Base-by-base conservation (phyloP, 2,113 vertebrate species). In the Tachysurus fulvidraco region DNA sequence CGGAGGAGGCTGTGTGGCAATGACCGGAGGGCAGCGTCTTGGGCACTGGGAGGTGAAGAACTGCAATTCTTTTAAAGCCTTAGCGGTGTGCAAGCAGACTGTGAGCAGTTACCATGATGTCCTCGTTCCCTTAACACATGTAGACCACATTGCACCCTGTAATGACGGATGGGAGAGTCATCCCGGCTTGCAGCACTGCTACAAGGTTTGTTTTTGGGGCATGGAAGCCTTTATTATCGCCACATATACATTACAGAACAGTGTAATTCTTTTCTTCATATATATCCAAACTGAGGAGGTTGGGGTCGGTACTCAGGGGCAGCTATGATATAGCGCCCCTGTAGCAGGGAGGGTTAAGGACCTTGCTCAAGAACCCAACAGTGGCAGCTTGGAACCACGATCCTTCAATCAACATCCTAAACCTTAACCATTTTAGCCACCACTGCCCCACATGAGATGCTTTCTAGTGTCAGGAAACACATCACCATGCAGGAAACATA, bases 11-110 rank as follows among this genome's bases (percentile, higher is more conserved):
- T 99, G 98, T 65, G 97, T 97, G 84, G 96, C 93, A n/a, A 93
- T 99, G 90, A 92, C 92, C 85, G 96, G 95, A 59, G 94, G 95
- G 41, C 88, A 91, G 23, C 93, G 95, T n/a, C 0, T 95, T 90
- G 97, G 97, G 69, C 94, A 88, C 4, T 99, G 98, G 98, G 97
- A 98, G 90, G 98, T 98, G 67, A 98, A 98, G 92, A 95, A 95
- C 92, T 99, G 97, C 86, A 92, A 83, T n/a, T 90, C 91, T 46
- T 95, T 96, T 88, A 96, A 95, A 91, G 97, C 98, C 19, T 94
- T 96, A 92, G 97, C 97, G 10, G 59, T 99, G 81, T 99, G 98
- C 84, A 96, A 97, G 89, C 95, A 96, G 91, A 94, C 95, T 80
- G 86, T 96, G 16, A 93, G 88, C 89, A 92, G 90, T 79, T 89